phyloP scores from a whole-genome alignment of 2,113 vertebrate species.

The Ginglymostoma cirratum region DNA sequence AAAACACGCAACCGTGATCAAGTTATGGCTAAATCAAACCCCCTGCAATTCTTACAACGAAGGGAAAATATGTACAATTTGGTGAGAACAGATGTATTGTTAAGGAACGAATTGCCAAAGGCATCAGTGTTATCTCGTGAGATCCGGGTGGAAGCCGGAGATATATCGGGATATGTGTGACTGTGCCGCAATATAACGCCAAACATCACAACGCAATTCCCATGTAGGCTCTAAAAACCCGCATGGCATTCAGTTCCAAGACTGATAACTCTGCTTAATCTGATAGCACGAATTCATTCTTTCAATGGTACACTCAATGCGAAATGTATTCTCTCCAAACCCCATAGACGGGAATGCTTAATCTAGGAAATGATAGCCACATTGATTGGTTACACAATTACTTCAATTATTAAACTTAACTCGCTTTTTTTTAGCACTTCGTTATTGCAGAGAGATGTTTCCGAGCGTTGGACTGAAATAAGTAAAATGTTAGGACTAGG shows the following conservation, averaged over 20 bases:
- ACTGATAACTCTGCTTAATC: not conserved
- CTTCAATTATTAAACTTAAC: not conserved
- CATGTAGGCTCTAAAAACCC: not conserved
- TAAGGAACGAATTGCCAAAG: slow-evolving; percentile 25
- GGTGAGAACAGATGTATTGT: slow-evolving; percentile 35
- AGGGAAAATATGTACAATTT: not conserved
- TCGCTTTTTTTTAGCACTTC: not conserved
- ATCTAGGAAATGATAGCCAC: not conserved
- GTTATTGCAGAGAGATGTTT: not conserved
- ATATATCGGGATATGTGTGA: not conserved
- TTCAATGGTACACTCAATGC: not conserved
- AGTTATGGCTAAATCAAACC: not conserved
- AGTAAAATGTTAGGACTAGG: not conserved
- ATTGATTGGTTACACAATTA: not conserved
- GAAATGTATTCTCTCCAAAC: not conserved
- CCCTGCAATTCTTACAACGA: not conserved
- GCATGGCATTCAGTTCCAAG: not conserved
- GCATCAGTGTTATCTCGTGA: slow-evolving; percentile 14
- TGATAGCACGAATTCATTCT: not conserved
- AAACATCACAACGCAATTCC: not conserved
- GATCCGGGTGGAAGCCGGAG: slow-evolving; percentile 20
- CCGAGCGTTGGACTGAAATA: no score
- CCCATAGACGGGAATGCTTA: not conserved
- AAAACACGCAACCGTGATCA: not conserved
- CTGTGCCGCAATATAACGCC: not conserved